A percentile compares a stretch with the other conserved stretches of the same genome.
phyloP scores from a whole-genome alignment of 2,113 vertebrate genomes.

The Melanocharis versteri region DNA sequence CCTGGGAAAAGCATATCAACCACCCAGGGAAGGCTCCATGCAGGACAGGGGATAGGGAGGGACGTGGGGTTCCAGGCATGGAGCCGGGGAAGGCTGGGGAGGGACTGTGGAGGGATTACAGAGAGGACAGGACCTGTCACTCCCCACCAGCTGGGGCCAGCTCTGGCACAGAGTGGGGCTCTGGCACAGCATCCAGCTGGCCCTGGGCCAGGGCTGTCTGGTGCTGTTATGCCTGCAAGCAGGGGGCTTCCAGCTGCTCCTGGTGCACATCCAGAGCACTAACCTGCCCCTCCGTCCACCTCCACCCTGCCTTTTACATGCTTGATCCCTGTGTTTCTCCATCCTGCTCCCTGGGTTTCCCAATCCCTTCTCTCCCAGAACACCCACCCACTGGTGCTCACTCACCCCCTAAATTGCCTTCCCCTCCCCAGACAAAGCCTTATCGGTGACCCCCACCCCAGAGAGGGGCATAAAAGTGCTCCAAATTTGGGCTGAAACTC shows the following conservation, averaged over 20 bases:
- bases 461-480: not conserved
- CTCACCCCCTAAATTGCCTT: not conserved
- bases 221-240: not conserved
- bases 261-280: not conserved
- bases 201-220: not conserved
- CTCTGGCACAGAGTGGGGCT: not conserved
- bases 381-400: accelerated
- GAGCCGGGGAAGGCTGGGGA: not conserved
- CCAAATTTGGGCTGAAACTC: not conserved
- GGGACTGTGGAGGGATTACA: not conserved
- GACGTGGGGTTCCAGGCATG: not conserved
- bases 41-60: not conserved
- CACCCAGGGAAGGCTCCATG: accelerated
- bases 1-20: accelerated
- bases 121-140: not conserved
- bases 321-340: not conserved
- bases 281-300: not conserved
- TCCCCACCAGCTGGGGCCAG: accelerated
- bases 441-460: accelerated
- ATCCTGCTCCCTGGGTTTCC: not conserved
- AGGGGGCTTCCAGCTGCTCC: not conserved
- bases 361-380: not conserved
- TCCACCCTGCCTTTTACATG: not conserved
- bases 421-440: not conserved
- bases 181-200: not conserved